phyloP scores from a whole-genome alignment of 2,888 invertebrate species.

The Adineta ricciae region DNA sequence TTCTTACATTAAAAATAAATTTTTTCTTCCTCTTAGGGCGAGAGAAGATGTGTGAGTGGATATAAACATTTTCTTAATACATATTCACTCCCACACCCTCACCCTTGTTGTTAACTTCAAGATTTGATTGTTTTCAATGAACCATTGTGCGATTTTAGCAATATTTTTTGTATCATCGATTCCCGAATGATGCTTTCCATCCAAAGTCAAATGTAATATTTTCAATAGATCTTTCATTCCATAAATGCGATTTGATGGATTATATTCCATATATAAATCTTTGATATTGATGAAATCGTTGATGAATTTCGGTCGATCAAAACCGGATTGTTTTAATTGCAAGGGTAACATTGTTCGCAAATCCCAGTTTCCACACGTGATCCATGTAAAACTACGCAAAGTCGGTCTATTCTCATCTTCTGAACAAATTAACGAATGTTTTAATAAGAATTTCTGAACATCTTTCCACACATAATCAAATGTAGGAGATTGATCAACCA shows the following conservation, averaged over 20 bases:
- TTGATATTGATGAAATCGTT: conserved; percentile 31
- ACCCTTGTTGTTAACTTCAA: neutral
- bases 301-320: conserved; percentile 19
- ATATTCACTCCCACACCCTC: no score
- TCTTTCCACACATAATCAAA: neutral
- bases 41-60: no score
- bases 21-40: no score
- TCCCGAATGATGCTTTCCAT: conserved; percentile 30
- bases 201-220: neutral
- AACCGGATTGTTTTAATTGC: conserved; percentile 14
- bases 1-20: no score
- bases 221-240: conserved; percentile 26
- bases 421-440: neutral
- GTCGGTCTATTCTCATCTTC: neutral
- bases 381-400: conserved; percentile 22
- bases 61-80: no score
- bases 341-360: conserved; percentile 25
- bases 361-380: conserved; percentile 34
- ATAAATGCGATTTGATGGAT: neutral
- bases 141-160: conserved; percentile 23
- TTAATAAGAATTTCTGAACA: neutral
- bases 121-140: neutral
- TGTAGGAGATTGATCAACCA: neutral
- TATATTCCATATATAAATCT: conserved; percentile 11
- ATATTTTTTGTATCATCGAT: conserved; percentile 32